Evolutionary conservation across 2,888 invertebrate species (phyloP).

Genomic region (Xestoiulus laeticollis): DNA sequence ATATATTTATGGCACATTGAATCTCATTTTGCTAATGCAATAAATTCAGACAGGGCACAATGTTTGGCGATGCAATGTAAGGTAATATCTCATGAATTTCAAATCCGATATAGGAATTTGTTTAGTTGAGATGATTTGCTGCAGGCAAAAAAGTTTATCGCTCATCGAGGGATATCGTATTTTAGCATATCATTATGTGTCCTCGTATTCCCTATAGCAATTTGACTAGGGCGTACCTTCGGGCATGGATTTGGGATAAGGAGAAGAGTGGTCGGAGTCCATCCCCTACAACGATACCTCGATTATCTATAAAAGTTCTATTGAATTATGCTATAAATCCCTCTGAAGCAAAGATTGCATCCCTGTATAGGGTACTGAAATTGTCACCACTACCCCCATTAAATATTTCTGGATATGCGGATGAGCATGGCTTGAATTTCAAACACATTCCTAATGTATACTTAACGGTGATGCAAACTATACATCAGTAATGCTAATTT

Average conservation of each 20-base stretch:
- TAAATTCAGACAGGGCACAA: neutral
- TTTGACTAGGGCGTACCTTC: conserved; percentile 20
- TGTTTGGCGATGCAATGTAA: conserved; percentile 23
- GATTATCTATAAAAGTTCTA: neutral
- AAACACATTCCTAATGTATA: too few relatives aligned
- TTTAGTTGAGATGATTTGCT: neutral
- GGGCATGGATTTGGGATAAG: neutral
- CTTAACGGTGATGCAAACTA: neutral
- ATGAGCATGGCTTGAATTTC: neutral
- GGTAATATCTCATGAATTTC: conserved; percentile 38
- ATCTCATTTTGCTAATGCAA: neutral
- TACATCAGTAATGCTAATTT: neutral
- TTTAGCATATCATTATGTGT: neutral
- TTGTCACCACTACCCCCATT: neutral
- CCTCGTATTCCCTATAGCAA: neutral
- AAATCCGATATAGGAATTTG: conserved; percentile 21
- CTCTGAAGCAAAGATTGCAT: neutral
- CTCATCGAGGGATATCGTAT: neutral
- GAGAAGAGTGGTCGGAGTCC: neutral
- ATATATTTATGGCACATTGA: conserved; percentile 38
- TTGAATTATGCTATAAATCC: neutral
- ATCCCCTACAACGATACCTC: neutral
- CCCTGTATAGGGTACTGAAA: neutral
- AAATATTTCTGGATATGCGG: neutral
- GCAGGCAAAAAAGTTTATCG: neutral